phyloP scores from a whole-genome alignment of 2,888 invertebrate genomes.

The Seira sanloemensis region DNA sequence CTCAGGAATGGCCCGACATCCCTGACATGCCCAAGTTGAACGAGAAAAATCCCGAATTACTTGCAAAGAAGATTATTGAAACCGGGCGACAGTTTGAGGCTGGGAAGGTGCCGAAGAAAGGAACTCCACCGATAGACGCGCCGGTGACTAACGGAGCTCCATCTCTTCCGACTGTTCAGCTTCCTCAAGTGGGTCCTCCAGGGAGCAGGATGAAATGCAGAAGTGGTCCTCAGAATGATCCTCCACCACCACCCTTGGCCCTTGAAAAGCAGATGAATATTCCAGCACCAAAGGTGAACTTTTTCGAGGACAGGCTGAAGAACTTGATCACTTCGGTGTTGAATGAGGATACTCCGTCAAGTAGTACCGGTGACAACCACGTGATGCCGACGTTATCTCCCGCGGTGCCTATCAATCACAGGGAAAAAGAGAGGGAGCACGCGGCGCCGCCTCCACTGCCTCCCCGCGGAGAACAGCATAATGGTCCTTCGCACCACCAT shows the following conservation, averaged over 20 bases:
- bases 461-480: neutral
- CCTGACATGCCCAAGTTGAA: constrained; percentile 91
- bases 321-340: constrained; percentile 90
- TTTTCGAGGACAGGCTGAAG: constrained; percentile 90
- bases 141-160: constrained; percentile 6
- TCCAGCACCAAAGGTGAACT: constrained; percentile 79
- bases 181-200: constrained; percentile 18
- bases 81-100: constrained; percentile 93
- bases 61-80: constrained; percentile 92
- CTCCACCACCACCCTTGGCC: constrained; percentile 3
- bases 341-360: constrained; percentile 84
- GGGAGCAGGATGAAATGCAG: constrained; percentile 54
- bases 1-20: constrained; percentile 94
- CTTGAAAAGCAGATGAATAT: constrained; percentile 46
- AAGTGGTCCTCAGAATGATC: constrained; percentile 29
- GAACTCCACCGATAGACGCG: constrained; percentile 17
- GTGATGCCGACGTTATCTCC: constrained; percentile 37
- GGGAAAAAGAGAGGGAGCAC: neutral
- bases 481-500: constrained; percentile 75
- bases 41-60: constrained; percentile 92
- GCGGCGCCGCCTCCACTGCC: constrained; percentile 13
- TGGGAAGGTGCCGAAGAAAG: constrained; percentile 79
- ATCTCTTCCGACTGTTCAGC: constrained; percentile 22
- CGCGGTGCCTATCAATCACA: neutral
- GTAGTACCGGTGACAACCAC: constrained; percentile 26